phyloP scores from a whole-genome alignment of 2,888 invertebrate species.

The Platycheirus albimanus region DNA sequence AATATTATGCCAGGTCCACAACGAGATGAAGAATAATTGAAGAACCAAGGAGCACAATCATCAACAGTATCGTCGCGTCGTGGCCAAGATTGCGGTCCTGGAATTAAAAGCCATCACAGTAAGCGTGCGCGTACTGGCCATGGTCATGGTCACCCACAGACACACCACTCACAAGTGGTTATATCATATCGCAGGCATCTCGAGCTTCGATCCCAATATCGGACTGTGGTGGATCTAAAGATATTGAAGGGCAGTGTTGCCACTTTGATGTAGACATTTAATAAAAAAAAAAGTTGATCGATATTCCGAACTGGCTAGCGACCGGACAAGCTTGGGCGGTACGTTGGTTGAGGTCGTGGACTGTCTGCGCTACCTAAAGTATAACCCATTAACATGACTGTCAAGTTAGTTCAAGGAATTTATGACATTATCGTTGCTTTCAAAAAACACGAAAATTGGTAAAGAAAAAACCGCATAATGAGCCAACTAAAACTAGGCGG shows the following conservation, averaged over 20 bases:
- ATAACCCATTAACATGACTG: too few relatives aligned
- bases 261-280: neutral
- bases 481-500: too few relatives aligned
- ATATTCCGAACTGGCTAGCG: too few relatives aligned
- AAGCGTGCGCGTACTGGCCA: constrained; percentile 69
- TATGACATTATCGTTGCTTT: too few relatives aligned
- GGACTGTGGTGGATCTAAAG: neutral
- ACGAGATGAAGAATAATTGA: constrained; percentile 74
- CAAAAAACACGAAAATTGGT: too few relatives aligned
- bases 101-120: constrained; percentile 72
- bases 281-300: too few relatives aligned
- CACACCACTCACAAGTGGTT: constrained; percentile 71
- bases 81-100: constrained; percentile 64
- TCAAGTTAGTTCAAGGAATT: too few relatives aligned
- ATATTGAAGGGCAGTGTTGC: constrained; percentile 4
- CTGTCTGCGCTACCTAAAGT: too few relatives aligned
- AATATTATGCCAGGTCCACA: constrained; percentile 55
- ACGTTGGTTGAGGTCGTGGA: too few relatives aligned
- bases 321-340: too few relatives aligned
- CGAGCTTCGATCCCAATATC: constrained; percentile 59
- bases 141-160: constrained; percentile 72
- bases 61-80: constrained; percentile 67
- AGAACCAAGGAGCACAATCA: constrained; percentile 71
- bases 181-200: constrained; percentile 71
- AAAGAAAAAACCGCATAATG: too few relatives aligned